These are phyloP conservation scores for Montifringilla adamsi DNA, from an alignment of 2,113 vertebrate genomes.

Conservation along the genomic window DNA sequence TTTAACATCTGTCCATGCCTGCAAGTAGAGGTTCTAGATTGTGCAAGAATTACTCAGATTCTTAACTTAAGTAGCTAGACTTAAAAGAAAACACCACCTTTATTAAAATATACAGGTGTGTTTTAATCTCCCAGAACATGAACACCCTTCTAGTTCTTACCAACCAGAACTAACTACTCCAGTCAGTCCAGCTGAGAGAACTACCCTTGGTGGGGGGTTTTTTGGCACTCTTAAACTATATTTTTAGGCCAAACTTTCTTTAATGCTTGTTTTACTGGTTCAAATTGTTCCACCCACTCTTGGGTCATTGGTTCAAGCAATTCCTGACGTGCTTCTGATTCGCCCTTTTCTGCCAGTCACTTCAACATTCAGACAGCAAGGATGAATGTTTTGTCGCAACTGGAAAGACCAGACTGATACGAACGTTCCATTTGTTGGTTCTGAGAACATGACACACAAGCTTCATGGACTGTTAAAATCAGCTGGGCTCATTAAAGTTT, in stretches of 20 bases:
- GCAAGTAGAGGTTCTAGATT: background rate
- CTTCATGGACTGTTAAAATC: background rate
- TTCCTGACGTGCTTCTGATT: background rate
- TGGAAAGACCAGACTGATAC: conserved; percentile 17
- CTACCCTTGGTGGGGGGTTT: background rate
- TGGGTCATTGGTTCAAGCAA: background rate
- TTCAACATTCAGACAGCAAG: background rate
- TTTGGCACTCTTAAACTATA: background rate
- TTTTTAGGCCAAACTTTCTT: background rate
- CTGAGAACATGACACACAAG: background rate
- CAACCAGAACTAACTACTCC: background rate
- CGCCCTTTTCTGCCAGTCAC: background rate
- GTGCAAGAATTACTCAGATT: background rate
- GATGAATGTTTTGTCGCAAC: background rate
- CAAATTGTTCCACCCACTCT: background rate
- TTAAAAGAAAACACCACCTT: background rate
- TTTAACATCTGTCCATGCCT: background rate
- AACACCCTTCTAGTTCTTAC: background rate
- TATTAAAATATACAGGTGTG: background rate
- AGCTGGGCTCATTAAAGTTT: conserved; percentile 32
- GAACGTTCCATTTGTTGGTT: background rate
- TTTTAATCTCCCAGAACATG: conserved; percentile 17
- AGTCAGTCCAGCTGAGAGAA: background rate
- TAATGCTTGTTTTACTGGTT: background rate
- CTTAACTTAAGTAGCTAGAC: background rate